A percentile compares a stretch with the other conserved stretches of the same genome.
These are phyloP conservation scores for Callitettix versicolor DNA, from an alignment of 1,140 invertebrate species.

Conservation along the genomic window DNA sequence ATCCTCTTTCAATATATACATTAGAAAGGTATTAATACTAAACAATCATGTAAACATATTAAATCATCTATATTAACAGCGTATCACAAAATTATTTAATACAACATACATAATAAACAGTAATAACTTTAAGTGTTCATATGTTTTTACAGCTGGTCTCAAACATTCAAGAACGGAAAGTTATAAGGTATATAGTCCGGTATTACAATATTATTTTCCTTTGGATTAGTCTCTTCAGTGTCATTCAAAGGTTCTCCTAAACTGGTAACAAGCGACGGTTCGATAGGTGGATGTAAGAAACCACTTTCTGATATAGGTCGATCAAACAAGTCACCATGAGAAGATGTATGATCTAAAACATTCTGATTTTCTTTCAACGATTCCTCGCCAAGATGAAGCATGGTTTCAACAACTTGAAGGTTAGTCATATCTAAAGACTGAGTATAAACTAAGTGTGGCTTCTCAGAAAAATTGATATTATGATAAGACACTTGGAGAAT, in stretches of 20 bases:
- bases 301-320: not conserved
- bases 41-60: too few species aligned
- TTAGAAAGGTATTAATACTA: too few species aligned
- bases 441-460: conserved; percentile 8
- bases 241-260: not conserved
- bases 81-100: too few species aligned
- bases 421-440: conserved; percentile 8
- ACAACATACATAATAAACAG: too few species aligned
- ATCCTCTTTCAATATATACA: too few species aligned
- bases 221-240: not conserved
- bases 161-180: conserved; percentile 1
- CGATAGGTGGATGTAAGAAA: conserved; percentile 2
- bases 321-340: not conserved
- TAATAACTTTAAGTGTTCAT: too few species aligned
- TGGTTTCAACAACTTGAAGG: conserved; percentile 10
- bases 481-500: conserved; percentile 11
- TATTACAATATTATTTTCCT: not conserved
- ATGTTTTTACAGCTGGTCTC: too few species aligned
- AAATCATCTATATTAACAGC: too few species aligned
- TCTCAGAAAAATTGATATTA: not conserved
- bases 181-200: conserved; percentile 5
- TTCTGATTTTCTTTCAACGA: not conserved
- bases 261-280: not conserved
- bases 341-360: not conserved
- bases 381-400: conserved; percentile 4